Conservation (phyloP, 2,888 invertebrate species). For the Eupithecia insigniata region DNA sequence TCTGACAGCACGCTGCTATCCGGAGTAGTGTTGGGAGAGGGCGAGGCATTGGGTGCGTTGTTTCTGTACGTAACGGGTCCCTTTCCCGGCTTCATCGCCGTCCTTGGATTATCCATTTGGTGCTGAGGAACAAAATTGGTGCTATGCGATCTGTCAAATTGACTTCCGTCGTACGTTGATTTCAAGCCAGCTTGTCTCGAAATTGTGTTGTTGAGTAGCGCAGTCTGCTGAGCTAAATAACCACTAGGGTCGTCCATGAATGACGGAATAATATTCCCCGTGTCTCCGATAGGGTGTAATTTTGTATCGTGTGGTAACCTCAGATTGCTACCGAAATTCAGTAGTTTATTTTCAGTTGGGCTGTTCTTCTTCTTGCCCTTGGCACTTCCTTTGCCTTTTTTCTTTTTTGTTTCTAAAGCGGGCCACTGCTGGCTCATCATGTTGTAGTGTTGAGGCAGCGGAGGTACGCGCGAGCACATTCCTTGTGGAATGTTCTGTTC, state of each 20-base stretch:
- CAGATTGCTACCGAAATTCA: conserved; percentile 64
- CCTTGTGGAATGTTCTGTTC: conserved; percentile 75
- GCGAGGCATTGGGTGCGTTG: conserved; percentile 70
- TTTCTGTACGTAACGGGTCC: conserved; percentile 63
- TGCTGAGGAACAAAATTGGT: conserved; percentile 56
- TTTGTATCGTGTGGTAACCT: conserved; percentile 69
- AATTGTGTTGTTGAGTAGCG: conserved; percentile 92
- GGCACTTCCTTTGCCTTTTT: conserved; percentile 83
- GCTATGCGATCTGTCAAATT: conserved; percentile 61
- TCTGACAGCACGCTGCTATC: conserved; percentile 78
- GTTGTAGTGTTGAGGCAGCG: conserved; percentile 87
- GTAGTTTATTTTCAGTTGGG: conserved; percentile 63
- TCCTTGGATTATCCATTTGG: conserved; percentile 64
- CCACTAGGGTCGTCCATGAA: conserved; percentile 97
- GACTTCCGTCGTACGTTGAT: conserved; percentile 64
- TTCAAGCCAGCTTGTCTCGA: conserved; percentile 85
- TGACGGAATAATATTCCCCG: conserved; percentile 87
- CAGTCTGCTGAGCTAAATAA: conserved; percentile 95
- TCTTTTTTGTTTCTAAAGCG: conserved; percentile 67
- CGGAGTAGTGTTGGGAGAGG: conserved; percentile 76
- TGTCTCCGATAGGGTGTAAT: conserved; percentile 74
- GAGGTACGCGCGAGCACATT: conserved; percentile 88
- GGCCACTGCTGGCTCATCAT: conserved; percentile 80
- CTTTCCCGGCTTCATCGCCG: conserved; percentile 59
- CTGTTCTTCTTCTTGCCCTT: conserved; percentile 82